Evolutionary conservation across 2,113 vertebrate genomes (phyloP).

Genomic region (Chaetura pelagica): DNA sequence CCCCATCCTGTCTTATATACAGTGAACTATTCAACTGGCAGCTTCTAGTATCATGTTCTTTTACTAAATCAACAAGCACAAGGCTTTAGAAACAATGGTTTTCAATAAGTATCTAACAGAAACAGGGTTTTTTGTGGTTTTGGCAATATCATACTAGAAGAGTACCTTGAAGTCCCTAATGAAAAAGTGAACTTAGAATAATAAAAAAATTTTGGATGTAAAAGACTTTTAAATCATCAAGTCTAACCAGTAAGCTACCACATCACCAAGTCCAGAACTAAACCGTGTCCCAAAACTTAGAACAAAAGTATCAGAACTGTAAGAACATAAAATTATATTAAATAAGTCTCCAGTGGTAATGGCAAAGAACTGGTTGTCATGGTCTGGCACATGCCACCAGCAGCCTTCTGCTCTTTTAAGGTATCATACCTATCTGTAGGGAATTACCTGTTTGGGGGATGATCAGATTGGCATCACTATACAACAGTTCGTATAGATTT

Average conservation of each 20-base stretch:
- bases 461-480: not conserved
- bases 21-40: slow-evolving; percentile 9
- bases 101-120: not conserved
- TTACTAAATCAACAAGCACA: not conserved
- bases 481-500: not conserved
- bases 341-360: not conserved
- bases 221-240: too few relatives aligned
- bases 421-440: not conserved
- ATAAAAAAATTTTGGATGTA: too few relatives aligned
- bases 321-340: not conserved
- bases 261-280: too few relatives aligned
- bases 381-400: not conserved
- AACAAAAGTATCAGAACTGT: not conserved
- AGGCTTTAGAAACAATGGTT: not conserved
- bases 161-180: not conserved
- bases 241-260: too few relatives aligned
- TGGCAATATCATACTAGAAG: not conserved
- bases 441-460: not conserved
- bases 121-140: not conserved
- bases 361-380: not conserved
- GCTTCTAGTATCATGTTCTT: not conserved
- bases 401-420: not conserved
- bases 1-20: not conserved
- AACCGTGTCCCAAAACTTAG: not conserved
- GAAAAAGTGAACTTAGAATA: not conserved